Conservation (phyloP, 2,113 vertebrate species). For the Uria lomvia region DNA sequence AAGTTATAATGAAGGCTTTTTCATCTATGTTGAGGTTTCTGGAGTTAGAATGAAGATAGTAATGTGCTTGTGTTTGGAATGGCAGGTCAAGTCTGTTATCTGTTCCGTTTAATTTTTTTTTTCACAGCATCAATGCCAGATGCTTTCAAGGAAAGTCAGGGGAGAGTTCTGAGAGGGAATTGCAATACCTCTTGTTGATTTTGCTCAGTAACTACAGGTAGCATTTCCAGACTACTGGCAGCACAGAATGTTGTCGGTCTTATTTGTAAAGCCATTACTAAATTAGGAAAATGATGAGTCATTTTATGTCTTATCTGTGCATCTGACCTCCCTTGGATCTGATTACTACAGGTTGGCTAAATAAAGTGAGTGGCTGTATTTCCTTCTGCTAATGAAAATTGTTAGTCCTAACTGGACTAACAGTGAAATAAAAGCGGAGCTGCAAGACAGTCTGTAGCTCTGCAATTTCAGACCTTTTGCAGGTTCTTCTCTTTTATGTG, state of each 20-base stretch:
- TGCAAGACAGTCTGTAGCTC: not conserved
- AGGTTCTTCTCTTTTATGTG: not conserved
- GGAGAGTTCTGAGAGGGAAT: not conserved
- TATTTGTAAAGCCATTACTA: not conserved
- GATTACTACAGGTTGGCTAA: not conserved
- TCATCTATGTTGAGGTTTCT: not conserved
- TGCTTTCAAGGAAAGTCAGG: not conserved
- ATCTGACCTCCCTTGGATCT: not conserved
- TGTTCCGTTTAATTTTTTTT: not conserved
- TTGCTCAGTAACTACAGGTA: not conserved
- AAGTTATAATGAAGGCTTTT: not conserved
- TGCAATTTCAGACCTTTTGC: not conserved
- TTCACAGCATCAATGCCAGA: not conserved
- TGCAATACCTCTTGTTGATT: not conserved
- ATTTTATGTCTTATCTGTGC: not conserved
- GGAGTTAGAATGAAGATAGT: not conserved
- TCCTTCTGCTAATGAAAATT: not conserved
- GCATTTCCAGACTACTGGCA: not conserved
- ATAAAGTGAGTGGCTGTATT: not conserved
- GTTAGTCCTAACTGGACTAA: not conserved
- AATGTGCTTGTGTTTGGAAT: not conserved
- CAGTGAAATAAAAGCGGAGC: not conserved
- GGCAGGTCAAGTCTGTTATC: not conserved
- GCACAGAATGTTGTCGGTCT: not conserved
- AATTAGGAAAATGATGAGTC: not conserved